Base-by-base conservation (phyloP, 2,888 invertebrate genomes). In the Sinohyriopsis cumingii region DNA sequence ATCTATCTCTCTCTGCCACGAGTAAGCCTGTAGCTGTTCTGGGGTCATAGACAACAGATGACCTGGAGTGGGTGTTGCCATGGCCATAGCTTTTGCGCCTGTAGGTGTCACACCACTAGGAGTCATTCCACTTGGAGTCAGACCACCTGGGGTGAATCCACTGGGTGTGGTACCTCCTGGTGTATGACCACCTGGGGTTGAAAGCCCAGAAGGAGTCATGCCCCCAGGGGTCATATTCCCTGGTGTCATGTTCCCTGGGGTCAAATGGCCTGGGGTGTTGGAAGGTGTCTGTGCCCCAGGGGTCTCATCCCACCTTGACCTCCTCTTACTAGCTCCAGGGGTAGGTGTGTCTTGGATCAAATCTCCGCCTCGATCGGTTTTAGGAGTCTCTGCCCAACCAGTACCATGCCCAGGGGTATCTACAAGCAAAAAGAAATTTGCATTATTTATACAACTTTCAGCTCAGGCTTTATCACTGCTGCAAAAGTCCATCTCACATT, bases 381-480 rank as follows among this genome's bases (percentile, higher is more conserved):
- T 94, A 0, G 99, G 99, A 0, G 99, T 99, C 91, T 99, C 99
- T 22, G 99, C 99, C 99, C 99, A 99, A 1, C 99, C 99, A 88
- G 97, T 96, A 78, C 93, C 94, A 82, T 98, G 96, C 0, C 97
- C 98, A 0, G 98, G 98, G 0, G 98, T 98, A 92, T 98, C 98
- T 94, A 76, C 22, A 79, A 69, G 18, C 20, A 61, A 28, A 28
- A 24, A 56, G 22, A 12, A 19, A 22, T 57, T 1, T 57, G 24
- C n/a, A 57, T 57, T 57, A 22, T 9, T 24, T 57, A 57, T 18
- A 9, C n/a, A 57, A 57, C 15, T 9, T 12, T 22, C 7, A 22
- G 57, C 33, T 33, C 9, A 45, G 2, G 12, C 45, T 45, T 12
- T 12, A 12, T 45, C 12, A 45, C 1, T 45, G 2, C 12, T 12